Evolutionary conservation across 2,888 invertebrate species (phyloP), one percentile per base, ranked within the genome.

Genomic region (Brenthis ino): DNA sequence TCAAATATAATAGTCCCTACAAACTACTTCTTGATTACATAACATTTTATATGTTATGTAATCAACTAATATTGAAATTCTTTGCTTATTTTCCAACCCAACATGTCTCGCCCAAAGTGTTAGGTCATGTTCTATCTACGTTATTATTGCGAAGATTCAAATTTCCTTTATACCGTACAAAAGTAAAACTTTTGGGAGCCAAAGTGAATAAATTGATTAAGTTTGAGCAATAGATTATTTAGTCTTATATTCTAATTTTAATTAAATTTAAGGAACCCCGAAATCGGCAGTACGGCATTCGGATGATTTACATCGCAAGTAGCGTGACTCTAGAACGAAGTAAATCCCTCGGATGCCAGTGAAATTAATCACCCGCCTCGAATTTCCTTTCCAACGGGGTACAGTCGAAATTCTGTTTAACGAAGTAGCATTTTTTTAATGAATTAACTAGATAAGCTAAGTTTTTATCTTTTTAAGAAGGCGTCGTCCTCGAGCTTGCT

Each of bases 341-440:
- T 79, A 83, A 85, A 83, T 87, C 85, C 83, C 81, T 82, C 81
- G 83, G 85, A 87, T 86, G 85, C 83, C 81, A 76, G 78, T 77
- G 77, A 85, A 88, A 88, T 88, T 87, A 88, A 88, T 88, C 85
- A 86, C 81, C 79, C 77, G 76, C 76, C 79, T 78, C 75, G 80
- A 79, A 80, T 82, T 79, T 81, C 78, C 82, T 82, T 78, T 79
- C 75, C 76, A 75, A 73, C 77, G 67, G 69, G 77, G 76, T 77
- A 79, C 79, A 77, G 80, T 81, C 80, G 77, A 82, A 83, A 82
- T 82, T 80, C 79, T 76, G 78, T 78, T 77, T 79, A 79, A 78
- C 75, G 76, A 77, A 77, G 78, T 77, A 75, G 74, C 71, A 71
- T 76, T 73, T 79, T 78, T 72, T 74, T 74, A 73, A 73, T 70